These are phyloP conservation scores for Spondyliosoma cantharus DNA, from an alignment of 2,797 vertebrate species.

Conservation along the genomic window DNA sequence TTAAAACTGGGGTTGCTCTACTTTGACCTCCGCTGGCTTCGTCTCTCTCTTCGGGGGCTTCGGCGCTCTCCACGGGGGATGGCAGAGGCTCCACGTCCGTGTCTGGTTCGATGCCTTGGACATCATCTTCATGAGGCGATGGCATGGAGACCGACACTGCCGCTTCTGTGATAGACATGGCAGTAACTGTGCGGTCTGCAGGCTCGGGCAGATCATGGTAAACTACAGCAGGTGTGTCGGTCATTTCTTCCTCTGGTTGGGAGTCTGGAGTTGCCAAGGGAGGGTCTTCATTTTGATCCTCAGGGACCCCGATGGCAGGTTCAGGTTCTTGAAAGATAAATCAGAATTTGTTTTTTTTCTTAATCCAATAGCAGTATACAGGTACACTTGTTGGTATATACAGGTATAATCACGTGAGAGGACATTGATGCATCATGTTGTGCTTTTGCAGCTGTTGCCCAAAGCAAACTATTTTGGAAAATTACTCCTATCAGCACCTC, in stretches of 20 bases:
- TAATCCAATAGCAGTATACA: neutral
- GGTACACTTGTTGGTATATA: neutral
- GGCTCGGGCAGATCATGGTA: conserved; percentile 10
- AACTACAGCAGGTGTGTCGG: conserved; percentile 19
- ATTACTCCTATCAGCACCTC: neutral
- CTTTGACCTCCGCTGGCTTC: conserved; percentile 43
- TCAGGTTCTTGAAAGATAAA: conserved; percentile 63
- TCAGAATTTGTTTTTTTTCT: conserved; percentile 9
- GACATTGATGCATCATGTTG: neutral
- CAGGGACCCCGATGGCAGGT: conserved; percentile 21
- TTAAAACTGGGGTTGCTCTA: conserved; percentile 9
- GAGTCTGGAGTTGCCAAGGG: conserved; percentile 34
- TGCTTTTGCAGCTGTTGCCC: neutral
- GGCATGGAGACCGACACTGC: conserved; percentile 21
- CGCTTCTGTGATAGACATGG: conserved; percentile 25
- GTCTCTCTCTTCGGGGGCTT: conserved; percentile 31
- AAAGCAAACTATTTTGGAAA: neutral
- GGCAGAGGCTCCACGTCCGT: conserved; percentile 20
- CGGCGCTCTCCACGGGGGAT: conserved; percentile 37
- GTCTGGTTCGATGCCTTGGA: conserved; percentile 57
- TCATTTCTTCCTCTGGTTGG: conserved; percentile 37
- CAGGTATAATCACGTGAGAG: neutral
- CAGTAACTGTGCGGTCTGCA: neutral
- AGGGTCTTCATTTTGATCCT: conserved; percentile 48
- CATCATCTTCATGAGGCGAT: conserved; percentile 31